These are phyloP conservation scores for Notamacropus eugenii DNA, from an alignment of 2,797 vertebrate species.

Conservation along the genomic window DNA sequence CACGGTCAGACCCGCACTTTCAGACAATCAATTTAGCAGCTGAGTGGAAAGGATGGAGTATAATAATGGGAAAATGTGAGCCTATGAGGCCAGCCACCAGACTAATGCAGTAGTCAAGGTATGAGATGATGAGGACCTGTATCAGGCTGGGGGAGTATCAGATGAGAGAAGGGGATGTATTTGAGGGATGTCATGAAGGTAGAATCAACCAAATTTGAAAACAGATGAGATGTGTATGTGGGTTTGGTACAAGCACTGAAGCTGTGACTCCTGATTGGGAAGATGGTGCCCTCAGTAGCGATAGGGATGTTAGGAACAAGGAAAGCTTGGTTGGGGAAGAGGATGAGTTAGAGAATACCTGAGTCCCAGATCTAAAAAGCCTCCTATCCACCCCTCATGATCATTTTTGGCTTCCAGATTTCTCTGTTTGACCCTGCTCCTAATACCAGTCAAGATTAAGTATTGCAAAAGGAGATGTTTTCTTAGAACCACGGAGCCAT, in stretches of 20 bases:
- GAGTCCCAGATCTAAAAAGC: neutral
- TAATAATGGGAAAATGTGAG: neutral
- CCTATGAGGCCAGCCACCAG: neutral
- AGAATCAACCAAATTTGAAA: neutral
- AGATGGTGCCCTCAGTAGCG: neutral
- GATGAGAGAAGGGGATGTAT: neutral
- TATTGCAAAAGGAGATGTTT: conserved; percentile 76
- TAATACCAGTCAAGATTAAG: conserved; percentile 73
- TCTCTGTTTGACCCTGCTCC: conserved; percentile 11
- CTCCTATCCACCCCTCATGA: neutral
- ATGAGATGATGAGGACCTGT: neutral
- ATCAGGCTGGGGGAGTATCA: neutral
- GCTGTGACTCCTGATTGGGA: neutral
- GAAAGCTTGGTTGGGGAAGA: neutral
- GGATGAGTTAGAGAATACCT: neutral
- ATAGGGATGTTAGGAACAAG: neutral
- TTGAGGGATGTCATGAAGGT: neutral
- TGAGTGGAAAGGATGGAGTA: neutral
- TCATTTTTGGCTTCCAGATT: neutral
- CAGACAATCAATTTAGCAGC: neutral
- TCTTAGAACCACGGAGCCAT: conserved; percentile 60
- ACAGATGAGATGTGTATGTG: neutral
- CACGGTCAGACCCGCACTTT: neutral
- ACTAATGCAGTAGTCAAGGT: neutral
- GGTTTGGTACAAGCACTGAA: neutral